Evolutionary conservation across 2,113 vertebrate genomes (phyloP).

Genomic region (Candoia aspera): DNA sequence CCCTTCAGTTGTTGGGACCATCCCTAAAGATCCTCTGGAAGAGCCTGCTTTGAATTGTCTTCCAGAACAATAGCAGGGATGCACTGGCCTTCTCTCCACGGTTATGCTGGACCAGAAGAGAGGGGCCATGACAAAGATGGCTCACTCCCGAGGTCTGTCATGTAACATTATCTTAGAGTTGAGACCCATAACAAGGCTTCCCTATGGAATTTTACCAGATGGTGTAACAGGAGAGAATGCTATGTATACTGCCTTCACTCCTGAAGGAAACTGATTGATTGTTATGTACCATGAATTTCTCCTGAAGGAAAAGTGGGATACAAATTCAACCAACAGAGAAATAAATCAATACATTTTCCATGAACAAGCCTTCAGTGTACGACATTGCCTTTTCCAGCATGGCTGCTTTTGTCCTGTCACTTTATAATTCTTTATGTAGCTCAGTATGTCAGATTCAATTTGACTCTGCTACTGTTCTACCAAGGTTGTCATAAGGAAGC

Average conservation of each 20-base stretch:
- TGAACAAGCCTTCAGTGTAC: neutral
- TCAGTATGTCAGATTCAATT: neutral
- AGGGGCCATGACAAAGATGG: neutral
- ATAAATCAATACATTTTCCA: neutral
- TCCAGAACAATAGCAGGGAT: neutral
- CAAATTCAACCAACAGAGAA: neutral
- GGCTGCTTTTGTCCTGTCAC: conserved; percentile 17
- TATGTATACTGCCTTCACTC: neutral
- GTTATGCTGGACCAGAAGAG: neutral
- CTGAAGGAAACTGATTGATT: neutral
- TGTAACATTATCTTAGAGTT: neutral
- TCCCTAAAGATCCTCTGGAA: neutral
- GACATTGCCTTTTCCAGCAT: neutral
- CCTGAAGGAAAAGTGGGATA: neutral
- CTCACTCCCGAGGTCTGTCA: neutral
- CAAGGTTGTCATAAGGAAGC: conserved; percentile 21
- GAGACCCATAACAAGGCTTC: neutral
- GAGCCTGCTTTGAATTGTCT: neutral
- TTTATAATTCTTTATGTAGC: conserved; percentile 29
- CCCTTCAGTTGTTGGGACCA: neutral
- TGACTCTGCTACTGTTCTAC: neutral
- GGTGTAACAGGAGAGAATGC: neutral
- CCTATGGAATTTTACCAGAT: neutral
- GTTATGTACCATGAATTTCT: neutral
- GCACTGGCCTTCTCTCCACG: too few relatives aligned